These are phyloP conservation scores for Thryonomys swinderianus DNA, from an alignment of 2,113 vertebrate species.

Conservation along the genomic window DNA sequence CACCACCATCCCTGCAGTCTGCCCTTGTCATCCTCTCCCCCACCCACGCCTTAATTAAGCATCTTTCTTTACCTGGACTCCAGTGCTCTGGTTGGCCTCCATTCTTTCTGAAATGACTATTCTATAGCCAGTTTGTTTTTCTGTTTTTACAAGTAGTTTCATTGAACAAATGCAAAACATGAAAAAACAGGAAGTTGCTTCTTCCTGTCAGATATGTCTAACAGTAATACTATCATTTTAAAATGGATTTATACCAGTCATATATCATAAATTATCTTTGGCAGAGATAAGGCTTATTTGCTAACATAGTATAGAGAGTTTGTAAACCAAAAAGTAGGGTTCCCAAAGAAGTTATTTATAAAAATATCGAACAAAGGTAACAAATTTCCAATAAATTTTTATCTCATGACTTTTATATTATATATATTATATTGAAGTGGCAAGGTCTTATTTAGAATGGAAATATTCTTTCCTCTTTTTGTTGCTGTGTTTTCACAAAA, in stretches of 20 bases:
- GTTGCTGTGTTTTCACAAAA: not conserved
- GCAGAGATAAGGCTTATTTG: constrained; percentile 32
- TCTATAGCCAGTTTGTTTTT: not conserved
- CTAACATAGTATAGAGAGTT: constrained; percentile 19
- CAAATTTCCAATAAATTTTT: constrained; percentile 3
- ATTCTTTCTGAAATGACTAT: not conserved
- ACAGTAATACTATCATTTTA: not conserved
- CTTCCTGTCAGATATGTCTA: not conserved
- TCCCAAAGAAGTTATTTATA: not conserved
- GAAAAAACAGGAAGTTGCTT: too few species aligned
- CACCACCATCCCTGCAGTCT: too few species aligned
- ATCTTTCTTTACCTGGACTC: not conserved
- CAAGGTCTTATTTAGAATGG: not conserved
- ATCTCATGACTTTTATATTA: constrained; percentile 4
- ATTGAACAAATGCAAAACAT: constrained; percentile 15
- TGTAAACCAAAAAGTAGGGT: not conserved
- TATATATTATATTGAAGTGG: not conserved
- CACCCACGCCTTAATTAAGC: too few species aligned
- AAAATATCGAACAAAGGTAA: not conserved
- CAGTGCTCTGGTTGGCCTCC: not conserved
- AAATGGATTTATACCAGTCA: not conserved
- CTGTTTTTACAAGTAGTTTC: not conserved
- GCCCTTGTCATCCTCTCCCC: accelerated
- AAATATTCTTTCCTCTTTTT: not conserved
- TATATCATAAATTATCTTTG: constrained; percentile 17